Base-by-base conservation (phyloP, 2,797 vertebrate species). In the Macrochelys suwanniensis region DNA sequence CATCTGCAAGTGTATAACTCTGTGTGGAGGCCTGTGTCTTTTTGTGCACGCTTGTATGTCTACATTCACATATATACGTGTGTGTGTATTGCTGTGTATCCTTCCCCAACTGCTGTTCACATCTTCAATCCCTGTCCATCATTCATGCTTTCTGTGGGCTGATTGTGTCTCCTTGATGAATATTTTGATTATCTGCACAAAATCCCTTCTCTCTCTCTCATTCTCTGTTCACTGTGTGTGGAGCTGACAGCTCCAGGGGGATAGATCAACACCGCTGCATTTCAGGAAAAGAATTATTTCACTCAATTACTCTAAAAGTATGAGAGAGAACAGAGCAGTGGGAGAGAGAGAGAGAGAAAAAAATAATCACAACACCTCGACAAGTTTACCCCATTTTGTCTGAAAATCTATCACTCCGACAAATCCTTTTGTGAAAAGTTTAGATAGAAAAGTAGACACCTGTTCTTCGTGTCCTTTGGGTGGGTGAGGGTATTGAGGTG, bases 211-310 rank as follows among this genome's bases (percentile, higher is more conserved):
- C 61, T 84, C 61, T 84, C 42, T 28, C 47, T 49, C 45, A 53
- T 16, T 37, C 17, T 50, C 53, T 49, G 51, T 59, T 90, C 10
- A 33, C 65, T 78, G 15, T 83, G 85, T 19, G 54, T 80, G 61
- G 95, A 94, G 86, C 74, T 95, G 96, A 96, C 93, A 97, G 87
- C 89, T 94, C 84, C 2, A 31, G 79, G 85, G 82, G 95, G 91
- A 71, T 95, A 96, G 94, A 97, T 96, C 95, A 96, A 92, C 95
- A 76, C 96, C 26, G 79, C 89, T 93, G 93, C 94, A 94, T 97
- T 97, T 97, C 89, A 97, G 96, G 97, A 90, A 88, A 96, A 90
- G 95, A 96, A 96, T 96, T 95, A 96, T 97, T 97, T 97, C 85
- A 81, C 96, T 97, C 96, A 97, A 88, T 98, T 97, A 94, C 96